Conservation (phyloP, 2,888 invertebrate genomes). For the Anorthoa munda region DNA sequence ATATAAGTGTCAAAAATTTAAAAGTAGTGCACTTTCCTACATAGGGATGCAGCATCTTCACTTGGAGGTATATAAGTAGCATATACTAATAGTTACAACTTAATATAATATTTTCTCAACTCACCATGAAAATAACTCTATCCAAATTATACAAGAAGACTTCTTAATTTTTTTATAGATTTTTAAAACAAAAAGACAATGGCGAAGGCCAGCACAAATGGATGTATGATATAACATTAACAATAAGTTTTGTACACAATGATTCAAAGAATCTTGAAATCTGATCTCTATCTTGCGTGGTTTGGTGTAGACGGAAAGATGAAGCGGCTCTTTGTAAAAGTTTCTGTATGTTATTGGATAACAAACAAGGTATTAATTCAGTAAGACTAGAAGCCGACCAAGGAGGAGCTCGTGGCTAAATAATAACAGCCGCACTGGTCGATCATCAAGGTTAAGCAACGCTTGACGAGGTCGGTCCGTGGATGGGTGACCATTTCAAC, state of each 20-base stretch:
- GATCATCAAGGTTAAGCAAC: too few species aligned
- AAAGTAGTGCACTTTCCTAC: too few species aligned
- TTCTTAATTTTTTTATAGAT: slow-evolving; percentile 49
- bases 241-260: slow-evolving; percentile 88
- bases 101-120: slow-evolving; percentile 17
- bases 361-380: too few species aligned
- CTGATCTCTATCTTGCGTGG: slow-evolving; percentile 79
- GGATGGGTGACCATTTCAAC: too few species aligned
- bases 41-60: neutral
- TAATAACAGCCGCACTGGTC: too few species aligned
- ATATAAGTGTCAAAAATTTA: too few species aligned
- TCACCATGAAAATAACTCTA: slow-evolving; percentile 46
- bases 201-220: slow-evolving; percentile 76
- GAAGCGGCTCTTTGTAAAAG: slow-evolving; percentile 10
- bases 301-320: slow-evolving; percentile 68
- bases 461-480: too few species aligned
- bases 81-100: too few species aligned
- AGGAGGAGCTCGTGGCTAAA: too few species aligned
- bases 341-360: neutral
- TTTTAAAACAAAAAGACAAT: slow-evolving; percentile 81
- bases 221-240: slow-evolving; percentile 83
- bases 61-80: too few species aligned
- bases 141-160: slow-evolving; percentile 38
- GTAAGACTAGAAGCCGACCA: too few species aligned
- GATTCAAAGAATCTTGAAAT: slow-evolving; percentile 84